phyloP scores from a whole-genome alignment of 2,888 invertebrate species.

The Dromius quadrimaculatus region DNA sequence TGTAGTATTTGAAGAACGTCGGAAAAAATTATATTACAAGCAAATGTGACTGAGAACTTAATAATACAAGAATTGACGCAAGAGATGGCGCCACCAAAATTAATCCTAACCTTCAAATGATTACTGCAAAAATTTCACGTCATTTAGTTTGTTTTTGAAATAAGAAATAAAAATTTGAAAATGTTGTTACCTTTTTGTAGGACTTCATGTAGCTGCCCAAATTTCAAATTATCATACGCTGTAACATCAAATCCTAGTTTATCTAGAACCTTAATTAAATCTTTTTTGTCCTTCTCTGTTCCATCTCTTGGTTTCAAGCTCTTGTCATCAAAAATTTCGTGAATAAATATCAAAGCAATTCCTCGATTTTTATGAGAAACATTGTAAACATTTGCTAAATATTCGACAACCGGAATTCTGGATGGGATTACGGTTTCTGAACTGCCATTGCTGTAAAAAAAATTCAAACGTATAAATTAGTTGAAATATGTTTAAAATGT shows the following conservation, averaged over 20 bases:
- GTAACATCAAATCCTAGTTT: conserved; percentile 78
- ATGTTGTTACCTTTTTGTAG: conserved; percentile 71
- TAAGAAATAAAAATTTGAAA: no score
- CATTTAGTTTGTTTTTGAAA: no score
- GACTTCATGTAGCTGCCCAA: conserved; percentile 74
- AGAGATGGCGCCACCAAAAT: no score
- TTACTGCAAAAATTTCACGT: no score
- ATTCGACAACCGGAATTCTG: conserved; percentile 1
- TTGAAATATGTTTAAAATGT: not conserved
- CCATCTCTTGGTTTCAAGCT: conserved; percentile 79
- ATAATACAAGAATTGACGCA: no score
- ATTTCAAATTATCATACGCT: conserved; percentile 76
- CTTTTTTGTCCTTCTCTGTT: conserved; percentile 85
- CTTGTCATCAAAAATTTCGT: conserved; percentile 80
- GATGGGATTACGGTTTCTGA: conserved; percentile 26
- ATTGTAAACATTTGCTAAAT: conserved; percentile 73
- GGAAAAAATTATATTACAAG: no score
- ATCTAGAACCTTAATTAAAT: conserved; percentile 74
- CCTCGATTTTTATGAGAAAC: conserved; percentile 87
- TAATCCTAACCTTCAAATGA: no score
- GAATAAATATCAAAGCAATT: conserved; percentile 89
- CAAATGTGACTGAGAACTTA: no score
- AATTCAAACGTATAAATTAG: not conserved
- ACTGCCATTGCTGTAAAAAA: conserved; percentile 1
- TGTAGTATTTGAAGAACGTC: no score